phyloP scores from a whole-genome alignment of 1,140 invertebrate genomes.

The Drosophila simulans region DNA sequence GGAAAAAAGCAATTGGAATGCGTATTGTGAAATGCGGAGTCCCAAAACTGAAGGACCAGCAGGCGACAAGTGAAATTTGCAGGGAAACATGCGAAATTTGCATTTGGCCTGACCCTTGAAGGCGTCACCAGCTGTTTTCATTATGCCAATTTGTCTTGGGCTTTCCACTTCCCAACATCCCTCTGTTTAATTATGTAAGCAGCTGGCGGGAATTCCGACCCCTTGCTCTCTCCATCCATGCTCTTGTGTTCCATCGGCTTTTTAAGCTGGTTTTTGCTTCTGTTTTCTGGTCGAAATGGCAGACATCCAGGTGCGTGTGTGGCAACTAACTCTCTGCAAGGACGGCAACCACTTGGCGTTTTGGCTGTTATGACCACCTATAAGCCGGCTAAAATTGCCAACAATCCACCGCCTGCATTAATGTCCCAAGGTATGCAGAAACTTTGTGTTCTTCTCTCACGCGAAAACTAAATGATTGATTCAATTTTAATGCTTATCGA shows the following conservation, averaged over 20 bases:
- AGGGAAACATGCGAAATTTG: constrained; percentile 61
- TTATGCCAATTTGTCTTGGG: constrained; percentile 60
- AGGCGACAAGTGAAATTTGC: constrained; percentile 56
- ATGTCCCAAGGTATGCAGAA: constrained; percentile 7
- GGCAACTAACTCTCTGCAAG: neutral
- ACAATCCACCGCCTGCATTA: constrained; percentile 8
- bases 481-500: constrained; percentile 71
- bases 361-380: constrained; percentile 19
- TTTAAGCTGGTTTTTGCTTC: constrained; percentile 36
- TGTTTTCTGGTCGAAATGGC: constrained; percentile 55
- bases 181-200: constrained; percentile 67
- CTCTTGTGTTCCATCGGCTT: neutral
- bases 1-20: constrained; percentile 4
- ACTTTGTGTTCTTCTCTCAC: neutral
- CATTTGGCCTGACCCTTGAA: constrained; percentile 72
- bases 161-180: neutral
- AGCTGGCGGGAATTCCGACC: constrained; percentile 36
- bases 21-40: neutral
- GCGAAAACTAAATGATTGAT: constrained; percentile 59
- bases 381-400: constrained; percentile 13
- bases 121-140: constrained; percentile 60
- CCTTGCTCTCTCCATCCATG: neutral
- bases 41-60: constrained; percentile 16
- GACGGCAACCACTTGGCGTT: neutral
- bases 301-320: constrained; percentile 8